These are phyloP conservation scores for Himalopsyche japonica DNA, from an alignment of 2,888 invertebrate species.

Conservation along the genomic window DNA sequence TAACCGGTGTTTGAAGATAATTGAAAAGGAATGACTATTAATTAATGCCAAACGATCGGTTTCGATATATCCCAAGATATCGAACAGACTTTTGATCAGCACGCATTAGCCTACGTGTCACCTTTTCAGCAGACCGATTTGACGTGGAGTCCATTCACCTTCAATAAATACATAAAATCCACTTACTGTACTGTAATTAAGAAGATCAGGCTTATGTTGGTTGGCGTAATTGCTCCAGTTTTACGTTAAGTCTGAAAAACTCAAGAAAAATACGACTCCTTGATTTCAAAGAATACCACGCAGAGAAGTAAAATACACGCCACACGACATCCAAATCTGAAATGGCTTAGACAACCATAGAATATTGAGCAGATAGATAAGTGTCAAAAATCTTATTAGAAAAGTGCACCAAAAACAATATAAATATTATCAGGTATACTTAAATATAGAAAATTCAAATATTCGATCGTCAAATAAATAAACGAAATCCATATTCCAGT, in stretches of 20 bases:
- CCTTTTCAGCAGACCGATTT: conserved; percentile 42
- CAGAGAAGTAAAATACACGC: conserved; percentile 27
- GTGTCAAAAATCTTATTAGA: neutral
- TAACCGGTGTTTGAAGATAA: neutral
- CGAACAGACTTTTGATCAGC: conserved; percentile 10
- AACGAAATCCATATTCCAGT: too few species aligned
- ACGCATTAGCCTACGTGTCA: conserved; percentile 54
- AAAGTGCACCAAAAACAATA: neutral
- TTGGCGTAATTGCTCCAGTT: conserved; percentile 51
- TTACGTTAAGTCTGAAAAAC: conserved; percentile 40
- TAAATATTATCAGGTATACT: neutral
- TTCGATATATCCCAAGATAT: neutral
- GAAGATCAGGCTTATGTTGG: conserved; percentile 67
- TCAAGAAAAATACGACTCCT: conserved; percentile 16
- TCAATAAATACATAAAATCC: conserved; percentile 28
- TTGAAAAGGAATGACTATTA: neutral
- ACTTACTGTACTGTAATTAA: conserved; percentile 30
- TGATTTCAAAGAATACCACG: conserved; percentile 26
- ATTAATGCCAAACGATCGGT: neutral
- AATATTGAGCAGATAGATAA: neutral
- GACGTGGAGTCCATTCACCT: conserved; percentile 43
- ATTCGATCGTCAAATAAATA: too few species aligned
- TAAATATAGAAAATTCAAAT: neutral
- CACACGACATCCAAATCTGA: conserved; percentile 29
- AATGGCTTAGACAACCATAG: conserved; percentile 40